Evolutionary conservation across 2,113 vertebrate genomes (phyloP).

Genomic region (Anguilla japonica): DNA sequence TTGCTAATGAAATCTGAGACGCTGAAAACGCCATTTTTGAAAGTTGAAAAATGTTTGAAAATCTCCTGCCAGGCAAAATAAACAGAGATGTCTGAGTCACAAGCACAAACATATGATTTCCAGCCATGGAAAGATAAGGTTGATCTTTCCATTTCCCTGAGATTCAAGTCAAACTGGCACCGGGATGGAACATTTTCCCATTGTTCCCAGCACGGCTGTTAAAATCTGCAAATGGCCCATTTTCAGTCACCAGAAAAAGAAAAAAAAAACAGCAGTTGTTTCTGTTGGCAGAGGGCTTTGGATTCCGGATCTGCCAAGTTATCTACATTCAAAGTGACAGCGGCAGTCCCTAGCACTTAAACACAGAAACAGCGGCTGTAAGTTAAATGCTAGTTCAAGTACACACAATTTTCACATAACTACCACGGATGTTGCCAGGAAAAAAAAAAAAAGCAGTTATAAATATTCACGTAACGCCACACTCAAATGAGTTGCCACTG

Average conservation of each 20-base stretch:
- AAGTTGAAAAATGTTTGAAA: not conserved
- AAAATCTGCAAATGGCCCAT: slow-evolving; percentile 14
- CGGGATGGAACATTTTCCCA: slow-evolving; percentile 1
- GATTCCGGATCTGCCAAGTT: slow-evolving; percentile 12
- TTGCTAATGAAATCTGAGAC: not conserved
- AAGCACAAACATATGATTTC: not conserved
- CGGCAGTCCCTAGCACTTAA: not conserved
- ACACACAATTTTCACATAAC: not conserved
- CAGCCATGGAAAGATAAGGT: slow-evolving; percentile 4
- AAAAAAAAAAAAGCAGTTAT: not conserved
- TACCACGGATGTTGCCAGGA: not conserved
- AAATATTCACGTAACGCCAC: not conserved
- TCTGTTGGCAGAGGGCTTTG: slow-evolving; percentile 13
- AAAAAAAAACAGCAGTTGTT: slow-evolving; percentile 2
- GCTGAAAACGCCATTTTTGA: not conserved
- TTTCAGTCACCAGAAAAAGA: not conserved
- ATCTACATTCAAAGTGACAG: not conserved
- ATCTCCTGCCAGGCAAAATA: not conserved
- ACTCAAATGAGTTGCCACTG: slow-evolving; percentile 9
- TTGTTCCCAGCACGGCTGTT: slow-evolving; percentile 10
- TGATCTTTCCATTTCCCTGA: not conserved
- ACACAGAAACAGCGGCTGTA: not conserved
- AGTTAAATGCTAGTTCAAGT: not conserved
- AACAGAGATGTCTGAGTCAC: not conserved
- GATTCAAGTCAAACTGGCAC: slow-evolving; percentile 17